Base-by-base conservation (phyloP, 2,113 vertebrate species). In the Pachyramphus minor region DNA sequence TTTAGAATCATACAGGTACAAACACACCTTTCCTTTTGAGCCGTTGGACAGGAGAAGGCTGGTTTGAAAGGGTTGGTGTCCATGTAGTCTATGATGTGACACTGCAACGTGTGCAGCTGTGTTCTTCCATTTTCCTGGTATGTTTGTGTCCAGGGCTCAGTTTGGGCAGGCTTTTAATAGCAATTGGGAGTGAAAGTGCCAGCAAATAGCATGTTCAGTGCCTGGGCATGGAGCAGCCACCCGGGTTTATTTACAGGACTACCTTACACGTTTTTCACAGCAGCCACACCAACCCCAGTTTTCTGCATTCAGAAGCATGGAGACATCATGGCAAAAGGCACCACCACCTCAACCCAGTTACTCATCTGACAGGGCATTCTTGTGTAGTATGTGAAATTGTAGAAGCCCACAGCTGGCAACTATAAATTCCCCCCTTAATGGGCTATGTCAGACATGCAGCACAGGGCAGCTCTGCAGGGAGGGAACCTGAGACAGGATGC, bases 391-490 rank as follows among this genome's bases (percentile, higher is more conserved):
- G 72, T 89, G 90, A 80, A 92, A 93, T 2, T 49, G 63, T 89
- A 96, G 88, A 89, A 89, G 90, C 62, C 33, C 78, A 79, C 84
- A 91, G 96, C 92, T 93, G 84, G 92, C n/a, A 37, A 42, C 87
- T 66, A 42, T 89, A 90, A 94, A 95, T 94, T 94, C 83, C 79
- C 62, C 73, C 81, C 76, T 64, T 84, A 92, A 94, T 50, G 73
- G 95, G 82, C 58, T 69, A 19, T 74, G 83, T 89, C 88, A 77
- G 95, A 75, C 60, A 3, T 4, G 31, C 6, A 35, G 73, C 2
- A 2, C 18, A 6, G 88, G 33, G 41, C 19, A 49, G 73, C 81
- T 77, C 84, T 82, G 60, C 30, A 0, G 42, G 59, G 77, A 82
- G 45, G 84, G 73, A 89, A 79, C 76, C 63, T 19, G 90, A 93